Conservation (phyloP, 2,113 vertebrate genomes). For the Pangasianodon hypophthalmus region DNA sequence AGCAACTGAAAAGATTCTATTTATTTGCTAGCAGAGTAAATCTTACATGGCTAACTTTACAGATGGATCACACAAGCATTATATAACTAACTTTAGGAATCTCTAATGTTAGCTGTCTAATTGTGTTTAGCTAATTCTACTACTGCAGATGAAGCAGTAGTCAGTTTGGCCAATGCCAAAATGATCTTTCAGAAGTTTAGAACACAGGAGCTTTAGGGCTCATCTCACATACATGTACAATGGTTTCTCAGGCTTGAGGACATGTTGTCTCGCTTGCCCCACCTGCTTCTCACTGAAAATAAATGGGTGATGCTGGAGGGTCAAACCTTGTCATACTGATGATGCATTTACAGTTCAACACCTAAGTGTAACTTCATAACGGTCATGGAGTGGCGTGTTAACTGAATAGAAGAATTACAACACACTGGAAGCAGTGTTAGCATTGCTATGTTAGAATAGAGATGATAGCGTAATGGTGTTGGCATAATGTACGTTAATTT, state of each 20-base stretch:
- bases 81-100: background rate
- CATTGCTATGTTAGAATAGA: background rate
- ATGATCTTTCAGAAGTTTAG: background rate
- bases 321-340: background rate
- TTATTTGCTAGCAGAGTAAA: background rate
- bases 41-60: background rate
- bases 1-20: background rate
- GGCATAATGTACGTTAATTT: background rate
- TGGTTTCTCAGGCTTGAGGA: background rate
- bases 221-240: too few relatives aligned
- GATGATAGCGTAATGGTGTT: too few relatives aligned
- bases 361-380: background rate
- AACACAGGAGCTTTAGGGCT: too few relatives aligned
- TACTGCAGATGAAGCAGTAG: background rate
- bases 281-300: background rate
- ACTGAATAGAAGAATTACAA: background rate
- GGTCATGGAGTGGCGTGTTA: background rate
- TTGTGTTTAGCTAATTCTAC: background rate
- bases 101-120: background rate
- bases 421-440: background rate
- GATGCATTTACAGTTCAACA: background rate
- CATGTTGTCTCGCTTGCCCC: background rate
- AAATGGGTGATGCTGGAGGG: background rate
- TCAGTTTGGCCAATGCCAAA: background rate
- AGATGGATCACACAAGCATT: background rate